Evolutionary conservation across 2,888 invertebrate species (phyloP).

Genomic region (Ectemnius lituratus): DNA sequence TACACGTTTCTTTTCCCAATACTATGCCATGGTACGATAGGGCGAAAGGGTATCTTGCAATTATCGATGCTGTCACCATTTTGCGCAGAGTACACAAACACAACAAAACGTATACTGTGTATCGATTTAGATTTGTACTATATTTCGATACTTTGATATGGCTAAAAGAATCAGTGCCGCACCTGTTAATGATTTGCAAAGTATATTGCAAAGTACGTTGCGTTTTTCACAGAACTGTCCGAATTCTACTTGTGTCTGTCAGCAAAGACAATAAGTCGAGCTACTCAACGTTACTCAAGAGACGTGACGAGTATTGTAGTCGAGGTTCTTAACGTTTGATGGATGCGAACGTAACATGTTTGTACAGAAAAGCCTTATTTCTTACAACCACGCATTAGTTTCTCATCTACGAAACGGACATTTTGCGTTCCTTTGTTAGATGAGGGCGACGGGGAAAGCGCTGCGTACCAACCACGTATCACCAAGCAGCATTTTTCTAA

Average conservation of each 20-base stretch:
- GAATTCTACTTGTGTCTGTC: conserved; percentile 34
- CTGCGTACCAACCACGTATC: too few species aligned
- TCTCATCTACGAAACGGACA: too few species aligned
- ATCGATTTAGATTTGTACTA: too few species aligned
- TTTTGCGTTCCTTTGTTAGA: too few species aligned
- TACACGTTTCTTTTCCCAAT: neutral
- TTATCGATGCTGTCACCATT: too few species aligned
- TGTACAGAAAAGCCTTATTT: conserved; percentile 37
- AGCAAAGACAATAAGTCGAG: conserved; percentile 45
- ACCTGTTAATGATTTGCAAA: conserved; percentile 46
- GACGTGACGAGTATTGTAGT: conserved; percentile 4
- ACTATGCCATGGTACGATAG: neutral
- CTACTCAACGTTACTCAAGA: conserved; percentile 16
- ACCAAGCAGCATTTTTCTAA: too few species aligned
- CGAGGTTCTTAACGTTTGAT: conserved; percentile 26
- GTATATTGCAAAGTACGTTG: conserved; percentile 13
- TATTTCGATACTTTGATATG: conserved; percentile 16
- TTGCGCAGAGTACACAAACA: too few species aligned
- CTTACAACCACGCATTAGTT: conserved; percentile 1
- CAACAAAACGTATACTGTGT: too few species aligned
- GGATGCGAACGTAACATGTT: conserved; percentile 17
- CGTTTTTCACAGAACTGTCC: conserved; percentile 12
- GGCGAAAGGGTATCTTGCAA: too few species aligned
- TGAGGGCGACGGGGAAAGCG: too few species aligned
- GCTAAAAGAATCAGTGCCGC: conserved; percentile 37